A percentile compares a stretch with the other conserved stretches of the same genome.
Evolutionary conservation across 2,888 invertebrate genomes (phyloP).

Genomic region (Xestia sexstrigata): DNA sequence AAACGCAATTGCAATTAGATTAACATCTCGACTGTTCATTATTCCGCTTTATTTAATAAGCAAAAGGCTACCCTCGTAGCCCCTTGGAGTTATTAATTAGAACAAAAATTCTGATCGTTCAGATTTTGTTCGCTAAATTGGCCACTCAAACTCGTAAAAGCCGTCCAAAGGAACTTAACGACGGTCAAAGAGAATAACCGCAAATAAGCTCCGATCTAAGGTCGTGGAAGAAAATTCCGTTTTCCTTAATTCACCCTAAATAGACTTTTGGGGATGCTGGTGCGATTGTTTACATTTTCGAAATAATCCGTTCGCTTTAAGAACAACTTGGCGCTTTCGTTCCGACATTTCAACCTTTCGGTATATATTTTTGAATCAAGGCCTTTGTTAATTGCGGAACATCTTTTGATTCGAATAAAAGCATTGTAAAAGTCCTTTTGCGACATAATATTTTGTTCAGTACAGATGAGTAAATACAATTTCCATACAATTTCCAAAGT

Average conservation of each 20-base stretch:
- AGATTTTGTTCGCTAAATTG: conserved; percentile 89
- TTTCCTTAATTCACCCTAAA: conserved; percentile 89
- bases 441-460: conserved; percentile 23
- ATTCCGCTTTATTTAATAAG: conserved; percentile 84
- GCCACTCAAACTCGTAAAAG: conserved; percentile 90
- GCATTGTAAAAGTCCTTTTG: conserved; percentile 30
- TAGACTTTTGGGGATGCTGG: conserved; percentile 83
- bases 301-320: conserved; percentile 80
- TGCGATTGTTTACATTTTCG: conserved; percentile 86
- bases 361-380: conserved; percentile 50
- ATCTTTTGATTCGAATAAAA: conserved; percentile 55
- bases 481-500: conserved; percentile 29
- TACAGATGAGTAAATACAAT: conserved; percentile 31
- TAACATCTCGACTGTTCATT: conserved; percentile 80
- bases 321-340: conserved; percentile 73
- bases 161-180: conserved; percentile 89
- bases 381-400: conserved; percentile 58
- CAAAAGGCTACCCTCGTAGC: conserved; percentile 80
- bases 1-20: conserved; percentile 77
- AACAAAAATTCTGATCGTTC: conserved; percentile 90
- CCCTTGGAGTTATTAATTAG: conserved; percentile 88
- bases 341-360: conserved; percentile 64
- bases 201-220: conserved; percentile 90
- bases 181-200: conserved; percentile 91
- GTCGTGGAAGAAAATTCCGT: conserved; percentile 87